Evolutionary conservation across 2,797 vertebrate species (phyloP), one percentile per base, ranked within the genome.

Genomic region (Sylvia borin): DNA sequence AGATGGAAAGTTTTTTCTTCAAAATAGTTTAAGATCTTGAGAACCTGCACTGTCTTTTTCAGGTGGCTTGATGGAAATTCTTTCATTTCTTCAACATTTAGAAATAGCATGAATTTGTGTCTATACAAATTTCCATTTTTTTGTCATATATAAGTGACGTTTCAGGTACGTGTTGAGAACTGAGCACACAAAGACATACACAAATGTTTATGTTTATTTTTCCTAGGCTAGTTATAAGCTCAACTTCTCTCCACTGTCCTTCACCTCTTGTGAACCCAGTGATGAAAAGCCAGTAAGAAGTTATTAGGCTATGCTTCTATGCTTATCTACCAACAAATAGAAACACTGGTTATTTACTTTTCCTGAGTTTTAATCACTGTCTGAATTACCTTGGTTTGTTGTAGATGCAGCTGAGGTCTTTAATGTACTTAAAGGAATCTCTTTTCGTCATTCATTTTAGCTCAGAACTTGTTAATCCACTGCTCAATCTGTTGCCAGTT

Each of bases 101-200:
- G 42, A 75, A 94, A 61, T 4, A 25, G 14, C 38, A 72, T n/a
- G 15, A 18, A 31, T 42, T 55, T 86, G 5, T 3, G 1, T 34
- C 17, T 61, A 16, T 26, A 48, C 13, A 27, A 4, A n/a, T 67
- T 92, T 76, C 29, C 16, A 7, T 6, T 48, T 77, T 86, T 72
- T 75, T 55, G 12, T 3, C 34, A 9, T 36, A n/a, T 24, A 5
- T 47, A n/a, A 15, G 6, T 20, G 15, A 4, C 0, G 0, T 72
- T 91, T 76, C 58, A 78, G 17, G 27, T 43, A 55, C 4, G 14
- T 40, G 7, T 38, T 50, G n/a, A 83, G 29, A 88, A 6, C 4
- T 32, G 53, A 71, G 13, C 40, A 16, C 31, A 21, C 2, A 77
- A 42, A 57, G 25, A 45, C 9, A 60, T 29, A 34, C 0, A 3